Conservation (phyloP, 2,113 vertebrate genomes). For the Cavia aperea region DNA sequence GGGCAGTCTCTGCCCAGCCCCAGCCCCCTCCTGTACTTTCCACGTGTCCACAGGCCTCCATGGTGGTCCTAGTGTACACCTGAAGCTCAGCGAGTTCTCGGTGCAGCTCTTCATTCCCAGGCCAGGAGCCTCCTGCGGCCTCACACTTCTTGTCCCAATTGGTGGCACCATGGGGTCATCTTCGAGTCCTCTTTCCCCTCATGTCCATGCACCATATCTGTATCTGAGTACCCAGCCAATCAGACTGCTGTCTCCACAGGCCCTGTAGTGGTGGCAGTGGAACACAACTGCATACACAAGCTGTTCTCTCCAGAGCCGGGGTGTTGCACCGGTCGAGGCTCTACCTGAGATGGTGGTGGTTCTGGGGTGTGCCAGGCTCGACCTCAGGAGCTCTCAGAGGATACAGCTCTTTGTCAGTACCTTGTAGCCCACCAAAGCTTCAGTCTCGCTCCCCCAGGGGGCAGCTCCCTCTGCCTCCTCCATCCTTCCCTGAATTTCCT, state of each 20-base stretch:
- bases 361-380: fast-evolving
- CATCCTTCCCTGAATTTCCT: not conserved
- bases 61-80: not conserved
- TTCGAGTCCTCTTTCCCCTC: not conserved
- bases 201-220: fast-evolving
- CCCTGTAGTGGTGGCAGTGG: too few species aligned
- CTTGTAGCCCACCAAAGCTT: not conserved
- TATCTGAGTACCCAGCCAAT: too few species aligned
- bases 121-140: not conserved
- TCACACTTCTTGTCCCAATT: not conserved
- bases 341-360: not conserved
- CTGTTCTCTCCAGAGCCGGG: fast-evolving
- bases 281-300: not conserved
- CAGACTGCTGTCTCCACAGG: not conserved
- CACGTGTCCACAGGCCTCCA: not conserved
- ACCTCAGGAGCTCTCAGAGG: not conserved
- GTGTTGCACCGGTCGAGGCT: not conserved
- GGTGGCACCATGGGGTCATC: not conserved
- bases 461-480: not conserved
- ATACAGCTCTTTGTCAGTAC: fast-evolving
- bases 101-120: not conserved
- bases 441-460: not conserved
- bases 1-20: not conserved
- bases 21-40: not conserved
- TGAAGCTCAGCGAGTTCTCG: not conserved